phyloP scores from a whole-genome alignment of 2,797 vertebrate genomes.

The Cichlasoma orientale region DNA sequence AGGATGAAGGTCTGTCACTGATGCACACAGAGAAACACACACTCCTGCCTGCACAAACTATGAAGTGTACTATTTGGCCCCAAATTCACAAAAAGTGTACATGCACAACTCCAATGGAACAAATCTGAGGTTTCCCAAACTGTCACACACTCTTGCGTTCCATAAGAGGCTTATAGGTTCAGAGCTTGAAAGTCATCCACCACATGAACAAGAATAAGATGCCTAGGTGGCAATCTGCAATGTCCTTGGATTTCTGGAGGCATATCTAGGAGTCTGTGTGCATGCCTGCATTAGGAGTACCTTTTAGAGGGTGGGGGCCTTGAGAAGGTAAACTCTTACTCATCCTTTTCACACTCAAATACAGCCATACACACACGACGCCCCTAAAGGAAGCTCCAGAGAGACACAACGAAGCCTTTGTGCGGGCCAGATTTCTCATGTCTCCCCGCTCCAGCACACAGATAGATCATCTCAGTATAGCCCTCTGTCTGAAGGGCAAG shows the following conservation, averaged over 20 bases:
- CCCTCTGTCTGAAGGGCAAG: constrained; percentile 79
- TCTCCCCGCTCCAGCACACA: constrained; percentile 73
- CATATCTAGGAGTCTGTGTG: constrained; percentile 27
- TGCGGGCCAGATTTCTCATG: constrained; percentile 75
- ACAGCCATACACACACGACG: constrained; percentile 33
- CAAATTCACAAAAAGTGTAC: constrained; percentile 38
- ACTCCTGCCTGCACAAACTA: constrained; percentile 50
- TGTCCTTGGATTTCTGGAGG: constrained; percentile 59
- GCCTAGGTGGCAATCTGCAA: constrained; percentile 38
- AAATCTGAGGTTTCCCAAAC: constrained; percentile 31
- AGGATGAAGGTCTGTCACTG: constrained; percentile 80
- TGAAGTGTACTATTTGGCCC: constrained; percentile 41
- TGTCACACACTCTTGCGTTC: constrained; percentile 4
- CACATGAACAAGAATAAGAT: constrained; percentile 29
- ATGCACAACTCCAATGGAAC: constrained; percentile 14
- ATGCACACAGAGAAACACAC: constrained; percentile 61
- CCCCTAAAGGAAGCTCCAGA: constrained; percentile 73
- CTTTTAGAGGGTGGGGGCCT: constrained; percentile 35
- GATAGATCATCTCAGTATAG: constrained; percentile 76
- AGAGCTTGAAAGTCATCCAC: constrained; percentile 33
- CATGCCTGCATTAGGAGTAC: constrained; percentile 15
- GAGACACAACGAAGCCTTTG: constrained; percentile 76
- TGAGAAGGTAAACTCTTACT: constrained; percentile 64
- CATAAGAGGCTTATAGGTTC: constrained; percentile 36
- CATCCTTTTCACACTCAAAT: constrained; percentile 63